These are phyloP conservation scores for Crenichthys baileyi DNA, from an alignment of 2,797 vertebrate species.

Conservation along the genomic window DNA sequence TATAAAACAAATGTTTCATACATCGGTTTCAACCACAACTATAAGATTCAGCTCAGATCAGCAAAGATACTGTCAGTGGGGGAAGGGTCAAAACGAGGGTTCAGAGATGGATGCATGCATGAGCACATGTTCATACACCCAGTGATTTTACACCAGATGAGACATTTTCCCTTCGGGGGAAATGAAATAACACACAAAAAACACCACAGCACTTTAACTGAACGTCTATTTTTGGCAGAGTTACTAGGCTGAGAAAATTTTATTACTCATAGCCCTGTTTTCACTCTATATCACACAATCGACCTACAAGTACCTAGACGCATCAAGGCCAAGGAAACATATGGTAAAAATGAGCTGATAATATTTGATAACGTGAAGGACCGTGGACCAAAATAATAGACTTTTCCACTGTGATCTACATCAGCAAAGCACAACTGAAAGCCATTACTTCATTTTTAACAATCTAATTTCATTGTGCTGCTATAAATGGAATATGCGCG, in stretches of 20 bases:
- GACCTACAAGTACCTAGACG: slow-evolving; percentile 30
- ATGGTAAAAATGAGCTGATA: neutral
- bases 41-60: slow-evolving; percentile 48
- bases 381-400: slow-evolving; percentile 3
- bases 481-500: neutral
- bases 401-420: slow-evolving; percentile 6
- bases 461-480: neutral
- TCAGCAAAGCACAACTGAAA: slow-evolving; percentile 9
- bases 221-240: slow-evolving; percentile 70
- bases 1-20: slow-evolving; percentile 2
- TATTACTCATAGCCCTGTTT: slow-evolving; percentile 62
- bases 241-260: slow-evolving; percentile 72
- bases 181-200: slow-evolving; percentile 68
- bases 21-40: slow-evolving; percentile 63
- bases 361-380: slow-evolving; percentile 13
- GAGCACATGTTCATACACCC: slow-evolving; percentile 70
- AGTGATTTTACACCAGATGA: slow-evolving; percentile 70
- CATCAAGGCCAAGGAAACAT: slow-evolving; percentile 1
- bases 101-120: slow-evolving; percentile 66
- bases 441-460: neutral
- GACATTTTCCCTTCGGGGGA: slow-evolving; percentile 65
- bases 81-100: slow-evolving; percentile 55
- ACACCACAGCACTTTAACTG: slow-evolving; percentile 55
- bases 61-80: slow-evolving; percentile 58
- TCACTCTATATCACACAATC: slow-evolving; percentile 61